Base-by-base conservation (phyloP, 35 echinoderm and acorn worm genomes). In the Diadema setosum region DNA sequence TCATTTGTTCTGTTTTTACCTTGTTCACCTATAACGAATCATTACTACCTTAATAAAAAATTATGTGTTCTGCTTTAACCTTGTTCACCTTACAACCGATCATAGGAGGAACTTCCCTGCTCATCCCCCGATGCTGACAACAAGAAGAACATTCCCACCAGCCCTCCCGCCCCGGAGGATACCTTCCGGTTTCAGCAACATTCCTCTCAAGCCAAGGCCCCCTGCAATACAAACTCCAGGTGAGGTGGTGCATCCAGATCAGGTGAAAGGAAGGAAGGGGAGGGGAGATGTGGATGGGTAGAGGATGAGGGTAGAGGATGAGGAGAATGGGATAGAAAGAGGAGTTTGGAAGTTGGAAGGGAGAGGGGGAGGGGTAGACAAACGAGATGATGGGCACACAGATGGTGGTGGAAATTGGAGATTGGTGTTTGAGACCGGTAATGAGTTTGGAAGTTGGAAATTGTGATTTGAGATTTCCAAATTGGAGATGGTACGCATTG, bases 81-180 rank as follows among this genome's bases (percentile, higher is more conserved):
- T n/a, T n/a, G n/a, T n/a, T n/a, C n/a, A n/a, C n/a, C n/a, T n/a
- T n/a, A n/a, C n/a, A n/a, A n/a, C n/a, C n/a, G n/a, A 84, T 31
- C 84, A 24, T 26, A 84, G 88, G 23, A 58, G 69, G 26, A 18
- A 81, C 21, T 89, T 91, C 48, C 83, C 84, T n/a, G 36, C 89
- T 17, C 94, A 96, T 75, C 94, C 94, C 36, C 94, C 94, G 1
- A 83, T 88, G 39, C 75, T 96, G 4, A 91, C 88, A 31, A 85
- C 94, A 31, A 92, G 94, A 61, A 87, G 94, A 46, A 96, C 94
- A 31, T 96, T 96, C 74, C 94, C 94, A 32, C 94, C 94, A 21
- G 69, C 89, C 39, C 61, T 96, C n/a, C 85, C 91, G 16, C 90
- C 94, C 5, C 76, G 94, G 85, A 70, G 94, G 75, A 88, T 82